Evolutionary conservation across 2,888 invertebrate genomes (phyloP), one percentile per base, ranked within the genome.

Genomic region (Drymonia ruficornis): DNA sequence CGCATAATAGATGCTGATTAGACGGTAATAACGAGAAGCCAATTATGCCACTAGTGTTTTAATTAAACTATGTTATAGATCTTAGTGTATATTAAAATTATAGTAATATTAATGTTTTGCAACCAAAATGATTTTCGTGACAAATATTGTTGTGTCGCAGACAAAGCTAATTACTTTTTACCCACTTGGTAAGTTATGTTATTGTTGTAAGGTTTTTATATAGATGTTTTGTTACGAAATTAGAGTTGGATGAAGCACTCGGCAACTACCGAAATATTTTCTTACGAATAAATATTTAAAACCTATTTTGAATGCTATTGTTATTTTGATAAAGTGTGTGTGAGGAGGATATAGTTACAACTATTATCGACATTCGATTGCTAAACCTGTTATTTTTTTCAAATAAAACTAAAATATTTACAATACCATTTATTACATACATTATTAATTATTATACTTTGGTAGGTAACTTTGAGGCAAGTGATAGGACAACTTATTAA

Each of bases 351-450:
- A n/a, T n/a, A n/a, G n/a, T n/a, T n/a, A n/a, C n/a, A n/a, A n/a
- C n/a, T n/a, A n/a, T n/a, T n/a, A n/a, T n/a, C n/a, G n/a, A n/a
- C n/a, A n/a, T n/a, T n/a, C n/a, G n/a, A n/a, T n/a, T n/a, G n/a
- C n/a, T 13, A 23, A 4, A 23, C 7, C 23, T 1, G 23, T 36
- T 36, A 36, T 9, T 11, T n/a, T 13, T 5, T 12, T 31, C 9
- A 50, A 52, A 64, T 59, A 46, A 44, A 64, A 65, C 53, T 12
- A 47, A 2, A 46, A 28, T 43, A 12, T 59, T 56, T 60, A 65
- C 46, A 59, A 63, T 69, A 65, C 61, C 65, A 64, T 74, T 74
- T 76, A 74, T 65, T 63, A 72, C 62, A 46, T 69, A 69, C 45
- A 67, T 63, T 60, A 65, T 60, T 61, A 45, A 43, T 19, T 16